Conservation (phyloP, 37 sponge, comb jelly and placozoan genomes). For the Agelas oroides region DNA sequence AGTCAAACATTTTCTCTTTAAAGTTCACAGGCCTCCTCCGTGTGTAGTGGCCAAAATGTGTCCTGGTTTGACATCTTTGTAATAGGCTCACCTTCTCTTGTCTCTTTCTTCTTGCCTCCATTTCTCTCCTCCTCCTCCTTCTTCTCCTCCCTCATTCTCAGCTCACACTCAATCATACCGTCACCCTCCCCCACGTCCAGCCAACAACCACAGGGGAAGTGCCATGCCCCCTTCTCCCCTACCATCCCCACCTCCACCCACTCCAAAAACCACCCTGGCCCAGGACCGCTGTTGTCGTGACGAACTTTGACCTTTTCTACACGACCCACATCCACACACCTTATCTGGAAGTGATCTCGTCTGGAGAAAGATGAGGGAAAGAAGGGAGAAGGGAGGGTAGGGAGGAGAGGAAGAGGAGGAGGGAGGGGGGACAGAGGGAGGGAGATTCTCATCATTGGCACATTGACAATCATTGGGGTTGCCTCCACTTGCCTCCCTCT, state of each 20-base stretch:
- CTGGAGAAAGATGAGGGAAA: not conserved
- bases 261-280: slow-evolving; percentile 79
- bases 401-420: too few relatives aligned
- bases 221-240: slow-evolving; percentile 48
- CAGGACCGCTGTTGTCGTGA: slow-evolving; percentile 77
- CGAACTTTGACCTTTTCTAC: slow-evolving; percentile 48
- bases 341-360: slow-evolving; percentile 30
- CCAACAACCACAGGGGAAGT: slow-evolving; percentile 81
- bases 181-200: slow-evolving; percentile 82
- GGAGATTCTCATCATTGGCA: too few relatives aligned
- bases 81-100: too few relatives aligned
- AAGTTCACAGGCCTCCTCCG: too few relatives aligned
- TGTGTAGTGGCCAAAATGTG: too few relatives aligned
- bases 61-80: too few relatives aligned
- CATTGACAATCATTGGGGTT: too few relatives aligned
- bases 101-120: too few relatives aligned
- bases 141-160: not conserved
- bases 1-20: too few relatives aligned
- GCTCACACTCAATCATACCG: slow-evolving; percentile 47
- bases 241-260: slow-evolving; percentile 73
- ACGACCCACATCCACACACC: slow-evolving; percentile 31
- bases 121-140: not conserved
- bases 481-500: slow-evolving; percentile 39
- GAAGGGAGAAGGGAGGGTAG: not conserved
- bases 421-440: too few relatives aligned